phyloP scores from a whole-genome alignment of 2,797 vertebrate genomes.

The Sciurus vulgaris region DNA sequence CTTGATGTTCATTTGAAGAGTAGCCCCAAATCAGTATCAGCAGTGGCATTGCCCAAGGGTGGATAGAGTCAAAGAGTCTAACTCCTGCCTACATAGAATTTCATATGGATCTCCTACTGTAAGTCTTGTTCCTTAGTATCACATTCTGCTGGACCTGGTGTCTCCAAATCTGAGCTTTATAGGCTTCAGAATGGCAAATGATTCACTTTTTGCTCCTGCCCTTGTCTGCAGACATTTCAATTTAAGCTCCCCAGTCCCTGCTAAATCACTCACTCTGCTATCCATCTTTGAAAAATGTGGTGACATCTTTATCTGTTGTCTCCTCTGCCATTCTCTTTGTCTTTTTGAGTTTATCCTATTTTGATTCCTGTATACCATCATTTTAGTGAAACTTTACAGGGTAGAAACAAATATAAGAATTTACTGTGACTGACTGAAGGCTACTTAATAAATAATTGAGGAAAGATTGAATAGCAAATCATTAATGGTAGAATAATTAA shows the following conservation, averaged over 20 bases:
- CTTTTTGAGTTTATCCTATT: neutral
- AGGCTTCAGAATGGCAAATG: neutral
- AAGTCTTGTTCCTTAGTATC: neutral
- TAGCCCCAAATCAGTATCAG: neutral
- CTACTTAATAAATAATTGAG: constrained; percentile 4
- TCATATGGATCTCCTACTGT: neutral
- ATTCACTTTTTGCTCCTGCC: neutral
- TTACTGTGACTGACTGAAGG: neutral
- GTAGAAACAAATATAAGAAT: neutral
- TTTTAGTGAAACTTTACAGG: constrained; percentile 44
- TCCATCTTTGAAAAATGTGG: constrained; percentile 46
- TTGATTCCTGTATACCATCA: neutral
- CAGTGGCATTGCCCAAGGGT: neutral
- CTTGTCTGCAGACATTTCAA: constrained; percentile 10
- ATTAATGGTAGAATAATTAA: constrained; percentile 13
- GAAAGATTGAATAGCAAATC: neutral
- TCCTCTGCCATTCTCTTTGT: constrained; percentile 14
- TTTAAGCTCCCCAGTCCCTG: neutral
- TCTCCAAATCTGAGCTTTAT: neutral
- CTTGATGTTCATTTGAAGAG: neutral
- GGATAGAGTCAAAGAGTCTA: neutral
- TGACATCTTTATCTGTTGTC: neutral
- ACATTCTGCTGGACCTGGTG: neutral
- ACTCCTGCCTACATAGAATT: neutral
- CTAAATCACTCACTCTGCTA: constrained; percentile 4